Conservation (phyloP, 1,140 invertebrate genomes). For the Hypothenemus hampei region DNA sequence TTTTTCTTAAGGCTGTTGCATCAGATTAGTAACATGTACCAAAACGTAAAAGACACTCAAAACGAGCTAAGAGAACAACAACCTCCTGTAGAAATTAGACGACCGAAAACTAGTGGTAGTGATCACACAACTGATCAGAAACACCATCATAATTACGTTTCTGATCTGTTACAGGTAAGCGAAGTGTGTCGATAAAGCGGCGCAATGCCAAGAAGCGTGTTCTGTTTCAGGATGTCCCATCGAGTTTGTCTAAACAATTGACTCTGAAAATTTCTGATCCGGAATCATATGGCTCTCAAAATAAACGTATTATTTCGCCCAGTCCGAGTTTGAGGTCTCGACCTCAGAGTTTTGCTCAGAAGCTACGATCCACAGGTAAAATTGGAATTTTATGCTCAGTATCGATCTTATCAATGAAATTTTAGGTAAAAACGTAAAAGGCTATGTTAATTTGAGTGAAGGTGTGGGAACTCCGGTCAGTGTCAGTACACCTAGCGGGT, state of each 20-base stretch:
- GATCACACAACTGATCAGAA: conserved; percentile 42
- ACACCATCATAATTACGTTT: conserved; percentile 38
- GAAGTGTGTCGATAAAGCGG: no score
- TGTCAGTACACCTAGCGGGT: conserved; percentile 55
- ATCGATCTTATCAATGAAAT: not conserved
- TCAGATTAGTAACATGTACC: conserved; percentile 97
- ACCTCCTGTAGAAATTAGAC: conserved; percentile 40
- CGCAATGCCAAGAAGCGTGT: no score
- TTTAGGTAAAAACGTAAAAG: conserved; percentile 31
- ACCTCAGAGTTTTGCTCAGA: conserved; percentile 83
- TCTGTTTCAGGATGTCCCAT: conserved; percentile 13
- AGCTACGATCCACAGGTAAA: conserved; percentile 73
- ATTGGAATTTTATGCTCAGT: not conserved
- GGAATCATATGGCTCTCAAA: conserved; percentile 37
- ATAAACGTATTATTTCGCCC: conserved; percentile 51
- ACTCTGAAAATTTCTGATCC: conserved; percentile 42
- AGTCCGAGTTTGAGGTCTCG: conserved; percentile 63
- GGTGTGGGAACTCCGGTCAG: conserved; percentile 68
- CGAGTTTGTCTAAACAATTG: conserved; percentile 41
- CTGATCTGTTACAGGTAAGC: conserved; percentile 21
- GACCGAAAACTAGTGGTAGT: conserved; percentile 41
- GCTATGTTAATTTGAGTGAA: conserved; percentile 55
- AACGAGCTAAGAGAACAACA: conserved; percentile 75
- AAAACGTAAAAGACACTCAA: conserved; percentile 93
- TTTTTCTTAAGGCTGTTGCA: conserved; percentile 68